Conservation (phyloP, 2,113 vertebrate species). For the Microcebus ravelobensis region DNA sequence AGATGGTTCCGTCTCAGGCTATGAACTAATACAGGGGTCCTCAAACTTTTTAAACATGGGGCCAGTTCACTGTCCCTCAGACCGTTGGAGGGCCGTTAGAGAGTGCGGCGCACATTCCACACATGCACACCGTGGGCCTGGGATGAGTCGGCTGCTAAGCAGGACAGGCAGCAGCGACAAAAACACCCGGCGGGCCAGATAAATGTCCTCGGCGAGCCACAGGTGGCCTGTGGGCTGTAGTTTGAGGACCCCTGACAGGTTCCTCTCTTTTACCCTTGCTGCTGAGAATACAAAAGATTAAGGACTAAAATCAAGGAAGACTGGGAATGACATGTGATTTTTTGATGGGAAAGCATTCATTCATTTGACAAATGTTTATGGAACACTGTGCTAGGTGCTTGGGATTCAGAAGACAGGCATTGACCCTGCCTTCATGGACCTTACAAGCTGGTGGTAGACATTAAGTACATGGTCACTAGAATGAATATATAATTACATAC, state of each 20-base stretch:
- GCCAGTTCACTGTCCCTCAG: no score
- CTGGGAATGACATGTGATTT: slow-evolving; percentile 49
- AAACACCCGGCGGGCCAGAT: no score
- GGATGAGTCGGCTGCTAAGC: no score
- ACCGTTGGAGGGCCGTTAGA: no score
- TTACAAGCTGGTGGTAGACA: not conserved
- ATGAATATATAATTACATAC: slow-evolving; percentile 5
- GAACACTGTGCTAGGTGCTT: not conserved
- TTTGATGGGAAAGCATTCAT: not conserved
- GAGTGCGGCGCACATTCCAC: no score
- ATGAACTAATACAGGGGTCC: not conserved
- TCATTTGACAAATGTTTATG: slow-evolving; percentile 1
- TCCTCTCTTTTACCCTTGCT: slow-evolving; percentile 66
- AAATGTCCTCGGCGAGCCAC: no score
- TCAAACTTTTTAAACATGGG: no score
- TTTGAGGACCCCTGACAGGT: slow-evolving; percentile 5
- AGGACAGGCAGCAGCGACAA: no score
- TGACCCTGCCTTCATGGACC: not conserved
- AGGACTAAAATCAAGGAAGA: slow-evolving; percentile 62
- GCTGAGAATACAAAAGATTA: slow-evolving; percentile 53
- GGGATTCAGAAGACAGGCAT: not conserved
- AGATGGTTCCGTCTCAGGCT: not conserved
- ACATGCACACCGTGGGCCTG: no score
- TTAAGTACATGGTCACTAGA: not conserved
- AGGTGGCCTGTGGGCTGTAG: no score